Evolutionary conservation across 2,113 vertebrate genomes (phyloP).

Genomic region (Chaetura pelagica): DNA sequence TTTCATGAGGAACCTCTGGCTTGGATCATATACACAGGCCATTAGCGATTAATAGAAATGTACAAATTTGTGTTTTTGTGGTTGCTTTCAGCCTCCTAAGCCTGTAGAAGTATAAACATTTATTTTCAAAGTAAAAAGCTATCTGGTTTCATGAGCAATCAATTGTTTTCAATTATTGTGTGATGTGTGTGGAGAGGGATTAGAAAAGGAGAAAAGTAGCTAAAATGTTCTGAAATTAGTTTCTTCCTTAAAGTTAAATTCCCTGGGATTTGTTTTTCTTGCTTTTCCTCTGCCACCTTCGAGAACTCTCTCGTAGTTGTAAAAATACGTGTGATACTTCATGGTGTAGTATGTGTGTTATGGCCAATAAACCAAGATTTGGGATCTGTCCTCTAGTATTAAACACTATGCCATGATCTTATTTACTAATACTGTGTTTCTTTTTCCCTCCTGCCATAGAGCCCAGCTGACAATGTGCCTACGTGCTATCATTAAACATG

Average conservation of each 20-base stretch:
- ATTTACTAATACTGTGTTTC: neutral
- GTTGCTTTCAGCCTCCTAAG: neutral
- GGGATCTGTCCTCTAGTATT: neutral
- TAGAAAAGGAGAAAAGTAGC: neutral
- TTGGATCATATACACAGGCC: neutral
- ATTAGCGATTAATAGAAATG: neutral
- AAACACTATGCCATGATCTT: neutral
- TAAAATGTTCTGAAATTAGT: neutral
- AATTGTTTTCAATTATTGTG: neutral
- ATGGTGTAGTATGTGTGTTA: neutral
- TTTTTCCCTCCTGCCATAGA: slow-evolving; percentile 58
- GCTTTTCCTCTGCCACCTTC: neutral
- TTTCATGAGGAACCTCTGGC: neutral
- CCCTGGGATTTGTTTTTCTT: neutral
- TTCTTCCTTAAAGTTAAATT: neutral
- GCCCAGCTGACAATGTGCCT: slow-evolving; percentile 95
- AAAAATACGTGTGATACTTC: neutral
- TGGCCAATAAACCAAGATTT: neutral
- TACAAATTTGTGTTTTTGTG: neutral
- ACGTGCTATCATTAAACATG: slow-evolving; percentile 93
- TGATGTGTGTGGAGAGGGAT: neutral
- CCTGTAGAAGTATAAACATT: neutral
- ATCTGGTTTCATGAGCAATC: neutral
- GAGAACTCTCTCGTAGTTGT: neutral
- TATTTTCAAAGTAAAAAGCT: neutral